These are phyloP conservation scores for Centropus bengalensis DNA, from an alignment of 2,113 vertebrate genomes.

Conservation along the genomic window DNA sequence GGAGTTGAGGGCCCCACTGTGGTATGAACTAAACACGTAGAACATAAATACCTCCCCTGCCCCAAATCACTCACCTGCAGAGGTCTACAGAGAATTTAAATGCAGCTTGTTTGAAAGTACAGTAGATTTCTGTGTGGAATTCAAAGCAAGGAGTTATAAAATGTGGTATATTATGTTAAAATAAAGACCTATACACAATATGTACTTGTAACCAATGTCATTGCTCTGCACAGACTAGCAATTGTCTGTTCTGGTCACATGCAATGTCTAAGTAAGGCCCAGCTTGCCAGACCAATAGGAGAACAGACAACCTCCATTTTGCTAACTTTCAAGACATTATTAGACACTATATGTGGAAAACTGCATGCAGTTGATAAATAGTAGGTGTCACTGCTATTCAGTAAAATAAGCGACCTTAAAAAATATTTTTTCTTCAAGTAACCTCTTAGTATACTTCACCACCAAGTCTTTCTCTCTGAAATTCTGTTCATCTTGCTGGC, in stretches of 20 bases:
- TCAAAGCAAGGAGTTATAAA: neutral
- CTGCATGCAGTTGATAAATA: neutral
- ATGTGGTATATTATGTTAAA: neutral
- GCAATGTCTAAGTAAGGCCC: neutral
- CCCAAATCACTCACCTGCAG: neutral
- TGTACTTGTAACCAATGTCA: neutral
- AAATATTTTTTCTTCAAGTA: neutral
- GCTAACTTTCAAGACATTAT: neutral
- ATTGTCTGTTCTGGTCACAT: neutral
- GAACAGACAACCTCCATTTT: neutral
- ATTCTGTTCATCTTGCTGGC: neutral
- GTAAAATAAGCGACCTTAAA: neutral
- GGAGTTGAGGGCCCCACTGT: neutral
- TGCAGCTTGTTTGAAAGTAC: neutral
- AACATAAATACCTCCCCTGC: neutral
- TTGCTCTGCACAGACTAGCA: neutral
- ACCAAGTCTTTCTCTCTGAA: neutral
- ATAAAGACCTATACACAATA: neutral
- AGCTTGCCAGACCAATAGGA: neutral
- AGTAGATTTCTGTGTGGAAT: neutral
- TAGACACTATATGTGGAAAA: neutral
- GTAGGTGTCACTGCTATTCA: neutral
- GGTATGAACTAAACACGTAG: neutral
- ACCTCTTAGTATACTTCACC: neutral
- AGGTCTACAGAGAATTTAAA: neutral